A percentile compares a stretch with the other conserved stretches of the same genome.
phyloP scores from a whole-genome alignment of 2,113 vertebrate species.

The Nestor notabilis region DNA sequence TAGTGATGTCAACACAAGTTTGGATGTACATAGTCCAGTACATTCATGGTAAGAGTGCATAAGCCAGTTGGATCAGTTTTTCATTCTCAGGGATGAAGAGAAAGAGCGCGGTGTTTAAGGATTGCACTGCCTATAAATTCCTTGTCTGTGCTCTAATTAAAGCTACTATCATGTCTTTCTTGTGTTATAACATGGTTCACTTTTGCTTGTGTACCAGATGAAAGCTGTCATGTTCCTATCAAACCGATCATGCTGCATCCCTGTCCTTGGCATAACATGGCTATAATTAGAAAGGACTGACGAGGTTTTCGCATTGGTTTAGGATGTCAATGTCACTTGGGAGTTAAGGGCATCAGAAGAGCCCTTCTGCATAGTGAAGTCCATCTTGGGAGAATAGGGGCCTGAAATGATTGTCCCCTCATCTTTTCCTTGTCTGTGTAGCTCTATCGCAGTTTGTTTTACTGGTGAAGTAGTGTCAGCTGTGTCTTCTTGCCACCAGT shows the following conservation, averaged over 20 bases:
- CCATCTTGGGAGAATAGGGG: neutral
- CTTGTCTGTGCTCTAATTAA: neutral
- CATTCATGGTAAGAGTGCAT: neutral
- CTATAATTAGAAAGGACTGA: neutral
- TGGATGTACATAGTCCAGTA: neutral
- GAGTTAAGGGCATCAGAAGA: neutral
- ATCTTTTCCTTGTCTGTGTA: neutral
- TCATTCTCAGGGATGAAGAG: neutral
- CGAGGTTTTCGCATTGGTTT: accelerated
- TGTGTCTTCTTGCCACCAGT: neutral
- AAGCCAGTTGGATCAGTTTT: constrained; percentile 57
- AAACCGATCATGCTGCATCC: neutral
- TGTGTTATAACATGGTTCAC: neutral
- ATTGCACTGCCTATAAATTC: neutral
- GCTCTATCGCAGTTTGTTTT: neutral
- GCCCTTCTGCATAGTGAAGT: neutral
- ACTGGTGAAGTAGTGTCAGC: neutral
- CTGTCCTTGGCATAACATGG: neutral
- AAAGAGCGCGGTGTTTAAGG: neutral
- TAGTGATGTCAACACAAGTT: constrained; percentile 26
- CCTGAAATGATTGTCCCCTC: too few species aligned
- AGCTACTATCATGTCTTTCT: neutral
- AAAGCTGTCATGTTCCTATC: neutral
- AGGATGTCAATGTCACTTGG: neutral
- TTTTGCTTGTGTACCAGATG: neutral